Conservation (phyloP, 2,888 invertebrate species). For the Rhorus exstirpatorius region DNA sequence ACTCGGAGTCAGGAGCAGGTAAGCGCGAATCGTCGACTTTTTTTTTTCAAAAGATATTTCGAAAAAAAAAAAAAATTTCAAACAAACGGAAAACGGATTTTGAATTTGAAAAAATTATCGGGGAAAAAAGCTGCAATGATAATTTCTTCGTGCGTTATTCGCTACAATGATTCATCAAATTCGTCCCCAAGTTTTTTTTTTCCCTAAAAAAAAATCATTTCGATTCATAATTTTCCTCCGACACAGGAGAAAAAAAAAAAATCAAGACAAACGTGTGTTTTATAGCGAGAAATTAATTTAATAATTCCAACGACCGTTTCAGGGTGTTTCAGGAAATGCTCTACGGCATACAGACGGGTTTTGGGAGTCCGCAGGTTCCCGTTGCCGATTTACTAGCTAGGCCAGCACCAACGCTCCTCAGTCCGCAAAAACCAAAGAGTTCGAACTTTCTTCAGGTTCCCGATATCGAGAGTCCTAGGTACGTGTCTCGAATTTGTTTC, state of each 20-base stretch:
- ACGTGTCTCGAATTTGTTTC: constrained; percentile 71
- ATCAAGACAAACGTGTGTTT: too few relatives aligned
- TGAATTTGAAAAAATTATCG: too few relatives aligned
- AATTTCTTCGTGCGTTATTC: too few relatives aligned
- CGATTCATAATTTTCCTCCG: too few relatives aligned
- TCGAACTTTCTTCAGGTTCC: constrained; percentile 97
- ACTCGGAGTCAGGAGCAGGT: constrained; percentile 96
- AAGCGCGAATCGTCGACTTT: constrained; percentile 17
- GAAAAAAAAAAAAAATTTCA: not conserved
- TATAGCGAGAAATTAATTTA: not conserved
- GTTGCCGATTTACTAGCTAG: constrained; percentile 95
- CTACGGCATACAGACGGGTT: constrained; percentile 97
- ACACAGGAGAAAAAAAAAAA: too few relatives aligned
- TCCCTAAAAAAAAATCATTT: too few relatives aligned
- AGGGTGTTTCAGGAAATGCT: constrained; percentile 98
- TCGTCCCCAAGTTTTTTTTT: too few relatives aligned
- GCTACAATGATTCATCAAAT: too few relatives aligned
- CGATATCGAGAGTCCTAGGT: constrained; percentile 94
- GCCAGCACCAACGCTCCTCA: constrained; percentile 94
- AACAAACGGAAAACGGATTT: not conserved
- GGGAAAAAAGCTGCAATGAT: too few relatives aligned
- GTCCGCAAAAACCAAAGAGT: constrained; percentile 95
- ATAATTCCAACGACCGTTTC: constrained; percentile 69
- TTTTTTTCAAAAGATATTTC: not conserved
- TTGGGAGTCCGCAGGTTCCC: constrained; percentile 97